phyloP scores from a whole-genome alignment of 2,113 vertebrate species.

The Dipodomys spectabilis region DNA sequence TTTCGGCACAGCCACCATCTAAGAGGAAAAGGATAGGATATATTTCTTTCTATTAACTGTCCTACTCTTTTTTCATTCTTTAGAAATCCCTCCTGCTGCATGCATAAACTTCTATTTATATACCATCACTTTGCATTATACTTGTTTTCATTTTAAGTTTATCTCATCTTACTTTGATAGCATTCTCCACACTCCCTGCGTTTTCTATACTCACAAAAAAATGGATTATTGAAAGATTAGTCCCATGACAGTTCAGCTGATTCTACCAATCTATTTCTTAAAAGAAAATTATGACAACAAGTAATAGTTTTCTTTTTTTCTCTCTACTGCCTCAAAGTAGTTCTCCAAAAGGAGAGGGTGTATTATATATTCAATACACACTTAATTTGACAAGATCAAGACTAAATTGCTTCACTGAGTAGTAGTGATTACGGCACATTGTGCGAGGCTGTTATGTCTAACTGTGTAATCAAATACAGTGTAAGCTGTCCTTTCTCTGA shows the following conservation, averaged over 20 bases:
- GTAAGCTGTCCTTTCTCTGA: constrained; percentile 75
- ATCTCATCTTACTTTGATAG: constrained; percentile 39
- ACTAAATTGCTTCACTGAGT: constrained; percentile 81
- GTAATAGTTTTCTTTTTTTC: constrained; percentile 59
- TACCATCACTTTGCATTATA: neutral
- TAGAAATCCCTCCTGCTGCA: neutral
- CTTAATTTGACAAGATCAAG: constrained; percentile 79
- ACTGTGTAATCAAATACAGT: constrained; percentile 82
- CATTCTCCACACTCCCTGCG: neutral
- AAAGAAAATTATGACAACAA: constrained; percentile 65
- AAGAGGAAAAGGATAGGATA: neutral
- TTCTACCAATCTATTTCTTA: constrained; percentile 51
- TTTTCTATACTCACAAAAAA: neutral
- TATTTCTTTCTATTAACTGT: neutral
- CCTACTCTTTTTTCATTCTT: neutral
- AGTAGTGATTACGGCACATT: constrained; percentile 82
- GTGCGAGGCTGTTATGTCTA: constrained; percentile 79
- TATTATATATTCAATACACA: constrained; percentile 78
- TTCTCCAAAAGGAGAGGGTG: constrained; percentile 75
- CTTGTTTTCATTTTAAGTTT: constrained; percentile 20
- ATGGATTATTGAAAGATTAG: constrained; percentile 69
- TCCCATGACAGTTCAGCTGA: constrained; percentile 4
- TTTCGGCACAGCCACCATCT: neutral
- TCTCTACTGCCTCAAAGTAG: constrained; percentile 56
- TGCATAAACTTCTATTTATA: neutral